Conservation (phyloP, 2,888 invertebrate species). For the Drosophila aldrichi region DNA sequence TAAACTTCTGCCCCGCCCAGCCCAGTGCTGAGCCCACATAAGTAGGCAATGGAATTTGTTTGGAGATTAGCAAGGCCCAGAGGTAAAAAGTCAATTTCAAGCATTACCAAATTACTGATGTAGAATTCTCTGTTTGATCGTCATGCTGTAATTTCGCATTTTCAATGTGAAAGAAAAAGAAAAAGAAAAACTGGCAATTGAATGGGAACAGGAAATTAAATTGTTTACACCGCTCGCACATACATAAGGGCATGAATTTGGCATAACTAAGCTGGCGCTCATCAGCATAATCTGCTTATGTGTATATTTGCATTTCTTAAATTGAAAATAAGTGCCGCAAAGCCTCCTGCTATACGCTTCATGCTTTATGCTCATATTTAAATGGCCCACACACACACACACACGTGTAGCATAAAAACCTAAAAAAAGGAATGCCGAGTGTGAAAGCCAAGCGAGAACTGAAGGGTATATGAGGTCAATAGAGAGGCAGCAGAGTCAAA, state of each 20-base stretch:
- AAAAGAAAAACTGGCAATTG: slow-evolving; percentile 1
- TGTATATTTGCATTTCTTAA: slow-evolving; percentile 48
- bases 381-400: slow-evolving; percentile 20
- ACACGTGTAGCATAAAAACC: slow-evolving; percentile 23
- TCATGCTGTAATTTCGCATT: background rate
- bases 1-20: slow-evolving; percentile 48
- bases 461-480: too few species aligned
- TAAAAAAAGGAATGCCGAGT: background rate
- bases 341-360: slow-evolving; percentile 9
- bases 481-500: too few species aligned
- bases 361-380: slow-evolving; percentile 17
- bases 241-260: slow-evolving; percentile 14
- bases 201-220: slow-evolving; percentile 27
- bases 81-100: background rate
- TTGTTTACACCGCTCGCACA: slow-evolving; percentile 7
- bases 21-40: slow-evolving; percentile 17
- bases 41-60: slow-evolving; percentile 17
- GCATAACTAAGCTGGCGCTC: slow-evolving; percentile 42
- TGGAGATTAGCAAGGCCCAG: background rate
- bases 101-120: slow-evolving; percentile 3
- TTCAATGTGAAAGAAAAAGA: background rate
- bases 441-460: too few species aligned
- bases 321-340: slow-evolving; percentile 45
- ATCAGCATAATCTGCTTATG: slow-evolving; percentile 52
- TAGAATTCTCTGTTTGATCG: background rate